These are phyloP conservation scores for Vidua chalybeata DNA, from an alignment of 2,113 vertebrate genomes.

Conservation along the genomic window DNA sequence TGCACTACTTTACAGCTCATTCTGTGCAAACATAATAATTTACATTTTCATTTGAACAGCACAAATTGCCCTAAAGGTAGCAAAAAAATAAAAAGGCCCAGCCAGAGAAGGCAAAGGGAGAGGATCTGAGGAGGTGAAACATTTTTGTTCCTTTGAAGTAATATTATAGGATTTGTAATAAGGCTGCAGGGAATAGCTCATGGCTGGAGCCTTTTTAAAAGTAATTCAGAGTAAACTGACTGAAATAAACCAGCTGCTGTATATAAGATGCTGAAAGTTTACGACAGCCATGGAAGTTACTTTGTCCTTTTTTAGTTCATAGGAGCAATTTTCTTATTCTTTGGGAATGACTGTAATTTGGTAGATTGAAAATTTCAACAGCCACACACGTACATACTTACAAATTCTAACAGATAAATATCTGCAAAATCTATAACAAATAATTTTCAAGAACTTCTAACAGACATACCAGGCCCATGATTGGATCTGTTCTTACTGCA, in stretches of 20 bases:
- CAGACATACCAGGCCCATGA: background rate
- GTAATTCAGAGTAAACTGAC: slow-evolving; percentile 74
- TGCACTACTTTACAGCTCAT: slow-evolving; percentile 81
- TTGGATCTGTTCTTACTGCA: background rate
- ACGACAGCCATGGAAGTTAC: slow-evolving; percentile 45
- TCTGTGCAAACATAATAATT: slow-evolving; percentile 78
- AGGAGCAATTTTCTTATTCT: background rate
- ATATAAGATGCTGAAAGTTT: slow-evolving; percentile 69
- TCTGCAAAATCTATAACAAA: background rate
- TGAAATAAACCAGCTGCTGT: slow-evolving; percentile 76
- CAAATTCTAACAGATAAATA: background rate
- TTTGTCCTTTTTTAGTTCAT: slow-evolving; percentile 29
- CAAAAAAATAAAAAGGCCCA: slow-evolving; percentile 66
- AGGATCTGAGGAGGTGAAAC: slow-evolving; percentile 74
- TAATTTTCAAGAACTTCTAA: background rate
- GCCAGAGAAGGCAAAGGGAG: slow-evolving; percentile 66
- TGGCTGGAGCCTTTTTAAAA: slow-evolving; percentile 68
- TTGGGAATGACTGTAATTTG: background rate
- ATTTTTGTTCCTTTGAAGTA: slow-evolving; percentile 80
- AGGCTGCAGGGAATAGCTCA: slow-evolving; percentile 74
- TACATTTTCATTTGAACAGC: slow-evolving; percentile 79
- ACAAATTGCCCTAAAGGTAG: slow-evolving; percentile 73
- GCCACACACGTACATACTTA: background rate
- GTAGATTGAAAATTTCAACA: slow-evolving; percentile 35
- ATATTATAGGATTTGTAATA: slow-evolving; percentile 78